These are phyloP conservation scores for Aporrectodea caliginosa DNA, from an alignment of 1,140 invertebrate species.

Conservation along the genomic window DNA sequence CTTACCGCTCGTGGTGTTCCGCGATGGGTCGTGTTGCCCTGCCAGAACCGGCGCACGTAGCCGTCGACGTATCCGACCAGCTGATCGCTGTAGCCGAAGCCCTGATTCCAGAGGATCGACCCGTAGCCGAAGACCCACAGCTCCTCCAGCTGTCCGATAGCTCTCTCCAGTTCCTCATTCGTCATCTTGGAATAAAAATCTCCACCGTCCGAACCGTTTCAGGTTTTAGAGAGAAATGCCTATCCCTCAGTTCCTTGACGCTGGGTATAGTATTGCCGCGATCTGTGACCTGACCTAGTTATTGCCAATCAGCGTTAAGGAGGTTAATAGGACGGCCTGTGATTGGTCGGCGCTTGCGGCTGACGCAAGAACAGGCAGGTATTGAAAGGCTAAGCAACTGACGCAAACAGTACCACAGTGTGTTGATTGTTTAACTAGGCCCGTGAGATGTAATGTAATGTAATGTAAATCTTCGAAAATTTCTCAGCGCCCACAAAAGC, in stretches of 20 bases:
- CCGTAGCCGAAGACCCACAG: conserved; percentile 90
- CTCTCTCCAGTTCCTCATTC: not conserved
- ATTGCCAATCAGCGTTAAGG: not conserved
- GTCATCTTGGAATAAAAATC: not conserved
- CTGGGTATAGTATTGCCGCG: no score
- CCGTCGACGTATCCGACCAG: conserved; percentile 77
- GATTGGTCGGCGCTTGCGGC: not conserved
- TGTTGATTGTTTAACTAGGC: no score
- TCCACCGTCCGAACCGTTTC: no score
- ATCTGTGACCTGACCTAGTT: not conserved
- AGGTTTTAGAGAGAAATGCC: no score
- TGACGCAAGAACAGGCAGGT: not conserved
- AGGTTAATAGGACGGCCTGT: not conserved
- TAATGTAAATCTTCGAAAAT: no score
- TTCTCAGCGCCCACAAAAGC: no score
- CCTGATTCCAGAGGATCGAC: conserved; percentile 83
- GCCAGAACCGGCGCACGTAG: conserved; percentile 81
- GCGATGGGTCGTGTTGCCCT: conserved; percentile 83
- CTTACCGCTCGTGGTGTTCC: conserved; percentile 74
- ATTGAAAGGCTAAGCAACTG: no score
- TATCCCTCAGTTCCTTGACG: no score
- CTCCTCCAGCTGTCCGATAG: not conserved
- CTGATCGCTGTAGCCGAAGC: conserved; percentile 73
- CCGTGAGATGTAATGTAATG: no score
- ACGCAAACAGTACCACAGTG: no score